Percentiles rank a stretch among this genome's conserved stretches.
Conservation (phyloP, 37 sponge, comb jelly and placozoan species). For the Beroe ovata region DNA sequence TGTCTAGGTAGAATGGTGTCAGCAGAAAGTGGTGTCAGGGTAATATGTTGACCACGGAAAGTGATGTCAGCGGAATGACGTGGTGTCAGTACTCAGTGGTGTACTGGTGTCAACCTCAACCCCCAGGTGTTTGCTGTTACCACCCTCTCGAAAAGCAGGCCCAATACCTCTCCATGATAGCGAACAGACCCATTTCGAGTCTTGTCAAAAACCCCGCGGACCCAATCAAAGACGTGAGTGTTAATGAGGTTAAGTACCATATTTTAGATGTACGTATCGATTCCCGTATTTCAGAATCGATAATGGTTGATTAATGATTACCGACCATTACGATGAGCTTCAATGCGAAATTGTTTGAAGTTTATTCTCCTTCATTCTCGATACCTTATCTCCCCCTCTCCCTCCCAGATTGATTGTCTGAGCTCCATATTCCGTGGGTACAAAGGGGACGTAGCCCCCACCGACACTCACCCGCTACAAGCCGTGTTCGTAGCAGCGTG, state of each 20-base stretch:
- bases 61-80: background rate
- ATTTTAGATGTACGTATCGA: too few relatives aligned
- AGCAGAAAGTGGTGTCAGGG: background rate
- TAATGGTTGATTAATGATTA: too few relatives aligned
- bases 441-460: constrained; percentile 55
- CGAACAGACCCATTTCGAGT: constrained; percentile 21
- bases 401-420: constrained; percentile 19
- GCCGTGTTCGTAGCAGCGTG: constrained; percentile 10
- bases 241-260: too few relatives aligned
- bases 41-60: background rate
- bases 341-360: background rate
- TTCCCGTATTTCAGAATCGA: too few relatives aligned
- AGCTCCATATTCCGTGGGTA: constrained; percentile 56
- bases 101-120: background rate
- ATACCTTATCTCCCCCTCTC: background rate
- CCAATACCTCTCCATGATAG: background rate
- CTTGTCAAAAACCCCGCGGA: background rate
- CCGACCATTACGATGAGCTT: too few relatives aligned
- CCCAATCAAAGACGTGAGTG: constrained; percentile 54
- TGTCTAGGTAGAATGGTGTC: background rate
- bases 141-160: background rate
- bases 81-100: background rate
- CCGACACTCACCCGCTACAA: constrained; percentile 10
- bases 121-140: constrained; percentile 18
- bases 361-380: background rate